Evolutionary conservation across 2,113 vertebrate genomes (phyloP).

Genomic region (Rostratula benghalensis): DNA sequence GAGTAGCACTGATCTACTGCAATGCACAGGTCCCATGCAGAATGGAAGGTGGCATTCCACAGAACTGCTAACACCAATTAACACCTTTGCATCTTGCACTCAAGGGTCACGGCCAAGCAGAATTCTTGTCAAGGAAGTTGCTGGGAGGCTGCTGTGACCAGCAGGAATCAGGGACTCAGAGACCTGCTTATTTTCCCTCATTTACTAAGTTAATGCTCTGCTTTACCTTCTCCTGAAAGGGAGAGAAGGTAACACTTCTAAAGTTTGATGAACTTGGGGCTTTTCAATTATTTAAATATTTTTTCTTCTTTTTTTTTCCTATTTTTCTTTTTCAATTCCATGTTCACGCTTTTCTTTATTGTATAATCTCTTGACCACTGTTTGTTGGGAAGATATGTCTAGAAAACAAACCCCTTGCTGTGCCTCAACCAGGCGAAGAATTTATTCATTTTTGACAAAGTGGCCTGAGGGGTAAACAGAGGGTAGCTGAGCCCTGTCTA

Average conservation of each 20-base stretch:
- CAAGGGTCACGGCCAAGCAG: neutral
- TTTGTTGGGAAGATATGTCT: neutral
- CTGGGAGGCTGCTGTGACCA: neutral
- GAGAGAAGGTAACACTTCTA: neutral
- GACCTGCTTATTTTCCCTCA: neutral
- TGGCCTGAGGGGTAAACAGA: neutral
- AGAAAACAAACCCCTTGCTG: neutral
- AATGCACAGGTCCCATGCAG: neutral
- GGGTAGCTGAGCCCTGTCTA: neutral
- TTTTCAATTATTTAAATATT: neutral
- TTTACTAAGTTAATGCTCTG: neutral
- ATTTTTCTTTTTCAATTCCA: neutral
- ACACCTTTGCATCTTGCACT: neutral
- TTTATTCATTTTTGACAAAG: neutral
- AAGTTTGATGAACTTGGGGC: neutral
- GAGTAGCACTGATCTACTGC: neutral
- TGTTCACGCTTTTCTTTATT: neutral
- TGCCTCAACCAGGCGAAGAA: neutral
- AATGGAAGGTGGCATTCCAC: neutral
- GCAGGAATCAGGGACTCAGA: neutral
- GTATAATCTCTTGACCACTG: neutral
- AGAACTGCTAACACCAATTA: neutral
- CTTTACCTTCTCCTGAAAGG: neutral
- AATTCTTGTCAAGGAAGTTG: neutral
- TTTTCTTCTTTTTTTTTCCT: neutral